Evolutionary conservation across 2,113 vertebrate genomes (phyloP).

Genomic region (Odocoileus hemionus): DNA sequence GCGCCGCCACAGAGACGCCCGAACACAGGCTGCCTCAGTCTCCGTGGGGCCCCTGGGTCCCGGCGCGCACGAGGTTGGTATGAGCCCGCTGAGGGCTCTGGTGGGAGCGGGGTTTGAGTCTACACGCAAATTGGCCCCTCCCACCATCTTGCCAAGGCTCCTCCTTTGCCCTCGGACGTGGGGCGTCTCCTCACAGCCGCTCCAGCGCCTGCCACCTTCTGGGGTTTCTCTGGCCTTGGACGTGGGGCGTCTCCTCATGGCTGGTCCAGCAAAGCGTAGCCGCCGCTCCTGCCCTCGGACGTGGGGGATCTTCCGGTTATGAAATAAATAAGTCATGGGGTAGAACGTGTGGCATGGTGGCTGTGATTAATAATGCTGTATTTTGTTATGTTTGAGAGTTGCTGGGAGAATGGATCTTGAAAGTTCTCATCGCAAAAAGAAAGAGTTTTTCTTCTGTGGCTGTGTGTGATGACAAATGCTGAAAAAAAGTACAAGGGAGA

Average conservation of each 20-base stretch:
- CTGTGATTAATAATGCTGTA: background rate
- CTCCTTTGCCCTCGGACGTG: accelerated
- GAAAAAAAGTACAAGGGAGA: background rate
- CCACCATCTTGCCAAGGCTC: background rate
- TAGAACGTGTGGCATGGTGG: too few species aligned
- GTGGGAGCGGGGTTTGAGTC: background rate
- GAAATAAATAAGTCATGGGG: background rate
- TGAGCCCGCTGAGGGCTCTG: background rate
- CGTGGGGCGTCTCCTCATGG: accelerated
- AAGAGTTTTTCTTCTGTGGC: background rate
- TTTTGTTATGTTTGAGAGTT: too few species aligned
- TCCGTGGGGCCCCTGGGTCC: background rate
- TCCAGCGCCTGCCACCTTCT: background rate
- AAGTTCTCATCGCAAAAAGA: background rate
- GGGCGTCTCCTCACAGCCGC: accelerated
- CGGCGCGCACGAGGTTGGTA: background rate
- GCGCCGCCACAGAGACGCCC: accelerated
- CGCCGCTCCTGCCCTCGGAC: accelerated
- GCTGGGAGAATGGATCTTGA: background rate
- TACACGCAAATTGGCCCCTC: background rate
- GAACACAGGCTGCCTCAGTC: accelerated
- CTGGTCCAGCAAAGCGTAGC: background rate
- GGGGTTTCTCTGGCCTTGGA: background rate
- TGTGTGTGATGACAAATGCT: background rate
- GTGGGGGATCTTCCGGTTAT: accelerated